Conservation (phyloP, 2,888 invertebrate species). For the Epicampocera succincta region DNA sequence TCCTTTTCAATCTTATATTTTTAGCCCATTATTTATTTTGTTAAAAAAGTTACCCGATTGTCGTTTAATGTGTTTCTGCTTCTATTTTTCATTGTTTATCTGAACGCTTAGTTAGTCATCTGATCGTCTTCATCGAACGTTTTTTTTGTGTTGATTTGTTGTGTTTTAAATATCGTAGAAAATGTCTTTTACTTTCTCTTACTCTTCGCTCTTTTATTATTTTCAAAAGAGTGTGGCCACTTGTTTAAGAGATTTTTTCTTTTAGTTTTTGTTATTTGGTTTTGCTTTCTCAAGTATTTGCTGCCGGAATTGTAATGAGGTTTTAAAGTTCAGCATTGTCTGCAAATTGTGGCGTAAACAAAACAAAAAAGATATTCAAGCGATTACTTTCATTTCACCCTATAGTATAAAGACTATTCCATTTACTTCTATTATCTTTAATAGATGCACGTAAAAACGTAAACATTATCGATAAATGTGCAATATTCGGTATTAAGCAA, state of each 20-base stretch:
- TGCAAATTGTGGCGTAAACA: too few relatives aligned
- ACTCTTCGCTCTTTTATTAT: background rate
- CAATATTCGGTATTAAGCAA: too few relatives aligned
- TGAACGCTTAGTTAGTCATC: slow-evolving; percentile 56
- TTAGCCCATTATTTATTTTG: slow-evolving; percentile 48
- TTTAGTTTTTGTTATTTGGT: background rate
- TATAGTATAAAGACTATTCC: too few relatives aligned
- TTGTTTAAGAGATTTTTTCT: background rate
- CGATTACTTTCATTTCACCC: too few relatives aligned
- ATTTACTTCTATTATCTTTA: too few relatives aligned
- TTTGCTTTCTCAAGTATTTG: too few relatives aligned
- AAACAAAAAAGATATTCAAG: too few relatives aligned
- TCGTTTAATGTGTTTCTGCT: slow-evolving; percentile 38
- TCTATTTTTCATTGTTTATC: slow-evolving; percentile 62
- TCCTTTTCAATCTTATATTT: background rate
- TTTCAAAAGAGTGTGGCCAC: background rate
- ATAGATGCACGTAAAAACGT: too few relatives aligned
- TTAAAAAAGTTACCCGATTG: slow-evolving; percentile 33
- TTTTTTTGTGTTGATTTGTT: background rate
- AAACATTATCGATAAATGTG: too few relatives aligned
- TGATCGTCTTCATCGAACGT: slow-evolving; percentile 60
- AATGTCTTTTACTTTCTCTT: too few relatives aligned
- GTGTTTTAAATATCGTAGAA: slow-evolving; percentile 37
- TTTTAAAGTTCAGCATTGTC: too few relatives aligned
- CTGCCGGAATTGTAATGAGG: too few relatives aligned